Base-by-base conservation (phyloP, 2,113 vertebrate species). In the Bubo bubo region DNA sequence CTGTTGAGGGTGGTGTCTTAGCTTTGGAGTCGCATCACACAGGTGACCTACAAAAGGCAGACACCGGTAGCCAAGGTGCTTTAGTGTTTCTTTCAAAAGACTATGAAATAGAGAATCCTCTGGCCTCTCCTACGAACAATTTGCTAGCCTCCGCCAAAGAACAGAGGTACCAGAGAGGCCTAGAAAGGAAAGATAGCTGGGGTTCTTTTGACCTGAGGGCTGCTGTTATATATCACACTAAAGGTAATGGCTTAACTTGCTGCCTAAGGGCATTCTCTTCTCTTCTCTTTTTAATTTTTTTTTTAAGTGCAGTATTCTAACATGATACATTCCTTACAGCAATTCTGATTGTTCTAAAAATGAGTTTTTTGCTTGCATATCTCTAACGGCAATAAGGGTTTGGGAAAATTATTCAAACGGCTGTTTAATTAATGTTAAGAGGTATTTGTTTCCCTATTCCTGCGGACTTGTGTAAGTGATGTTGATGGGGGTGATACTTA, bases 151-250 rank as follows among this genome's bases (percentile, higher is more conserved):
- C 98, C 70, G 97, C 99, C 98, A 99, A 99, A 99, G 99, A 99
- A 97, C 98, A 98, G 97, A 98, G 98, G 98, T 98, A 98, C 98
- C 98, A 98, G 97, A 99, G 98, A 98, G 98, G 98, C 98, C 98
- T 98, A 98, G 98, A 99, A 98, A 98, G 98, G 94, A 98, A 98
- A 98, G 98, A 98, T 98, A 99, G 98, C 98, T 99, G 98, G 99
- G 98, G 99, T 92, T 98, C 98, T 97, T 99, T 99, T 98, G 99
- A 99, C 97, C 95, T 99, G 97, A 99, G 98, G 98, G 99, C 99
- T 98, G 99, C 99, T 98, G 98, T 99, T 99, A 97, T 99, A 97
- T 99, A 99, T 99, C 99, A 99, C 99, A 99, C 99, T 99, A 99
- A 99, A 99, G 99, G 99, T 99, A 99, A 99, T 73, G 87, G 56